Percentiles rank a stretch among this genome's conserved stretches.
These are phyloP conservation scores for Syngnathoides biaculeatus DNA, from an alignment of 2,113 vertebrate species.

Conservation along the genomic window DNA sequence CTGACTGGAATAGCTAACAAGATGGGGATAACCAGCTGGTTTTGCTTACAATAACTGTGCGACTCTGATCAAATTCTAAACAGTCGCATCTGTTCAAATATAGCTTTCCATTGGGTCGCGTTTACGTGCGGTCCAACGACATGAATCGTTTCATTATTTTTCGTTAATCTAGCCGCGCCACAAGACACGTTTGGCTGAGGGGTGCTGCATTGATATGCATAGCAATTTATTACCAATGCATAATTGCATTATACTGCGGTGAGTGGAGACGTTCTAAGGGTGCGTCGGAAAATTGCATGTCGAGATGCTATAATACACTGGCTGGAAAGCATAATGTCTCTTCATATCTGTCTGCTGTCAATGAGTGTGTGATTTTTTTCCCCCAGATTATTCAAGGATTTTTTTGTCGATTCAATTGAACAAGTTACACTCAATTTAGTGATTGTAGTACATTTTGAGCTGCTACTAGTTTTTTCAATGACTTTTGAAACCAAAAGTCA, in stretches of 20 bases:
- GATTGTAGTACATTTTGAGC: not conserved
- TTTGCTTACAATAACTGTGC: slow-evolving; percentile 26
- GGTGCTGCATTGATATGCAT: slow-evolving; percentile 17
- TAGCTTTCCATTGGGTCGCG: slow-evolving; percentile 7
- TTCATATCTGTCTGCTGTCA: slow-evolving; percentile 23
- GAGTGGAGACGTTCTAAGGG: slow-evolving; percentile 8
- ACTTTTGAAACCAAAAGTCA: not conserved
- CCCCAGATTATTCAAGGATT: not conserved
- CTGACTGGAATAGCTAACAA: slow-evolving; percentile 58
- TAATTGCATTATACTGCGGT: slow-evolving; percentile 17
- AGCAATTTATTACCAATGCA: slow-evolving; percentile 27
- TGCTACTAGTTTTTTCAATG: not conserved
- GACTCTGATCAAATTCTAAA: slow-evolving; percentile 7
- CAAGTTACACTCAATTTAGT: slow-evolving; percentile 1
- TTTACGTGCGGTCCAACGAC: slow-evolving; percentile 8
- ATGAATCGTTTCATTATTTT: slow-evolving; percentile 6
- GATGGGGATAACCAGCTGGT: slow-evolving; percentile 37
- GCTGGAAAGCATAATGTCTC: slow-evolving; percentile 27
- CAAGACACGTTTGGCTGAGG: slow-evolving; percentile 13
- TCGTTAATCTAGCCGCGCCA: not conserved
- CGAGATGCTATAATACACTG: slow-evolving; percentile 18
- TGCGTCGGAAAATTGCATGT: slow-evolving; percentile 10
- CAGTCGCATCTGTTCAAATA: slow-evolving; percentile 2
- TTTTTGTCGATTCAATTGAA: slow-evolving; percentile 13
- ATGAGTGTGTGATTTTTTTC: slow-evolving; percentile 10